These are phyloP conservation scores for Periophthalmus magnuspinnatus DNA, from an alignment of 2,797 vertebrate species.

Conservation along the genomic window DNA sequence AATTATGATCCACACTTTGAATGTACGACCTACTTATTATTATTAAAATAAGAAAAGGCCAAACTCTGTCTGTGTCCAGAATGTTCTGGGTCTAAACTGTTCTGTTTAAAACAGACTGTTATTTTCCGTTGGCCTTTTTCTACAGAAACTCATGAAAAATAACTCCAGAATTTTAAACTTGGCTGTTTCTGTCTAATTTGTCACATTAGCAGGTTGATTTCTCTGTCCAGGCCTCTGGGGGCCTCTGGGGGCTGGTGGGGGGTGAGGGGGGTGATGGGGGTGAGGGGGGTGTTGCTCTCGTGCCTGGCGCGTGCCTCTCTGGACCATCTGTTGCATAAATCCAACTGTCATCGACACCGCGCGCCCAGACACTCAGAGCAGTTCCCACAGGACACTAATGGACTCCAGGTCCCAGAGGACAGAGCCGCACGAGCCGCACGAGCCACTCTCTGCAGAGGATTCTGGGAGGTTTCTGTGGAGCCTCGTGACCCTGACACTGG, in stretches of 20 bases:
- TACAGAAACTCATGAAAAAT: not conserved
- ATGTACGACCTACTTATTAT: not conserved
- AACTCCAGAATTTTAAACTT: not conserved
- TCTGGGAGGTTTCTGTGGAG: not conserved
- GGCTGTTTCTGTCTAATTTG: not conserved
- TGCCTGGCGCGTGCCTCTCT: conserved; percentile 76
- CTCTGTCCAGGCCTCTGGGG: conserved; percentile 25
- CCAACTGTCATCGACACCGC: conserved; percentile 67
- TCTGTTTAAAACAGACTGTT: not conserved
- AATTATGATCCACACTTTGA: not conserved
- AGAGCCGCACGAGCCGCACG: conserved; percentile 30
- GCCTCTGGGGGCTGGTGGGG: too few species aligned
- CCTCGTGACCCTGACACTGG: not conserved
- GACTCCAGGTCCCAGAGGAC: conserved; percentile 51
- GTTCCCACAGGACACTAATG: conserved; percentile 54
- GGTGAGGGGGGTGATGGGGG: not conserved
- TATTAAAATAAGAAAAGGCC: not conserved
- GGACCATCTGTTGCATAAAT: conserved; percentile 64
- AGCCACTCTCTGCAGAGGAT: not conserved
- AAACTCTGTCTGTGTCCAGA: not conserved
- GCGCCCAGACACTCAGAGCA: conserved; percentile 30
- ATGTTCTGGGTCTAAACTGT: not conserved
- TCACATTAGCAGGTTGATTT: conserved; percentile 37
- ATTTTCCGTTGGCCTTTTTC: not conserved
- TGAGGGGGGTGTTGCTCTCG: conserved; percentile 51